Evolutionary conservation across 2,113 vertebrate species (phyloP).

Genomic region (Echinops telfairi): DNA sequence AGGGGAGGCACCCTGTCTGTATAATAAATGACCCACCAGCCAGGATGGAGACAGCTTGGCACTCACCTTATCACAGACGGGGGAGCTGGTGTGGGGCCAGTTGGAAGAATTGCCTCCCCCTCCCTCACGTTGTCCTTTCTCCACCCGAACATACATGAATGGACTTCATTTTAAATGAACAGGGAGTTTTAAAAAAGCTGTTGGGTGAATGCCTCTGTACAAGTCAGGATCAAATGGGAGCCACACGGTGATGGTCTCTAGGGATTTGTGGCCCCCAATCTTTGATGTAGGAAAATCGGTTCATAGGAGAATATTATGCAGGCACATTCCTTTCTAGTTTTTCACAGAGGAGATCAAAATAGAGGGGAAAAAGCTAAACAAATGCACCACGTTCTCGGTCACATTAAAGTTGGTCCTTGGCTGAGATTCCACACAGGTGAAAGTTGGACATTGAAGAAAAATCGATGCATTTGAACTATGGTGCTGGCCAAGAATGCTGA

Average conservation of each 20-base stretch:
- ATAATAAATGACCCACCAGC: constrained; percentile 30
- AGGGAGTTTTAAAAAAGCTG: neutral
- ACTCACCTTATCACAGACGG: constrained; percentile 44
- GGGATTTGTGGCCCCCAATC: constrained; percentile 57
- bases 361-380: constrained; percentile 1
- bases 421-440: constrained; percentile 39
- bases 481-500: no score
- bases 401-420: constrained; percentile 35
- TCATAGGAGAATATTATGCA: constrained; percentile 42
- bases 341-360: constrained; percentile 40
- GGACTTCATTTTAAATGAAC: neutral
- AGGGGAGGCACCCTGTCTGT: constrained; percentile 8
- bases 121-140: neutral
- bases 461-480: no score
- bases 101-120: neutral
- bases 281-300: constrained; percentile 38
- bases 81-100: neutral
- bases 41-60: constrained; percentile 1
- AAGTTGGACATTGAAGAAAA: no score
- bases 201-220: neutral
- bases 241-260: constrained; percentile 33
- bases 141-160: neutral
- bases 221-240: constrained; percentile 54
- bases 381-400: constrained; percentile 21
- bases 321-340: constrained; percentile 35